Evolutionary conservation across 1,140 invertebrate genomes (phyloP), one percentile per base, ranked within the genome.

Genomic region (Sycophaga agraensis): DNA sequence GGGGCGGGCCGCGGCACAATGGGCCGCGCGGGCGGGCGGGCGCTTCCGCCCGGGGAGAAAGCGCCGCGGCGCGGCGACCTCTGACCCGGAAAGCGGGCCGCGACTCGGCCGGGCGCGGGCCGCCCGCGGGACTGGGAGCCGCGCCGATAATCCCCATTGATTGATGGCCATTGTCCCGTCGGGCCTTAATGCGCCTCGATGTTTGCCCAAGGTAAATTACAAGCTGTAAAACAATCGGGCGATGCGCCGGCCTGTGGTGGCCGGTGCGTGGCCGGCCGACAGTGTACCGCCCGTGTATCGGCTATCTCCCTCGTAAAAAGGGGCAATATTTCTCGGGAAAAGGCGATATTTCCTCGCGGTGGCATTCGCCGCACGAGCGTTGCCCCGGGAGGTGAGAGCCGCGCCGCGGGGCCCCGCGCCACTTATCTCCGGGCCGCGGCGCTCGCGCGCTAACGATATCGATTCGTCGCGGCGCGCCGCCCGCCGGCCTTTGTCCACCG

Each of bases 341-440:
- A 50, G 11, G 24, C 64, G 69, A 68, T 73, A 73, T 75, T 75
- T 72, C 71, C 71, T 76, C 72, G 73, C 73, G 69, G 67, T 76
- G 74, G 74, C 74, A 75, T 75, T 76, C 68, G 68, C 68, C 69
- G 68, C 73, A 75, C 74, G 73, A 75, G 68, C 74, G 72, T 77
- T 73, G 75, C 75, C 75, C 73, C 70, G 54, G 73, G 75, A 73
- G 74, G 75, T 77, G 75, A 77, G 75, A 77, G 75, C 68, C 71
- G 70, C 70, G 67, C 68, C 66, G 70, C 66, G 59, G 65, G 65
- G 65, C 63, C 51, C 65, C 69, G 60, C 63, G 48, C 65, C 69
- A 58, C 63, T 49, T 26, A 26, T 37, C 21, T n/a, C 49, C 8
- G 31, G 16, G 4, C 5, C 31, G 26, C 46, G 4, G 12, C 31